Evolutionary conservation across 2,888 invertebrate species (phyloP), one percentile per base, ranked within the genome.

Genomic region (Drosophila fungiperda): DNA sequence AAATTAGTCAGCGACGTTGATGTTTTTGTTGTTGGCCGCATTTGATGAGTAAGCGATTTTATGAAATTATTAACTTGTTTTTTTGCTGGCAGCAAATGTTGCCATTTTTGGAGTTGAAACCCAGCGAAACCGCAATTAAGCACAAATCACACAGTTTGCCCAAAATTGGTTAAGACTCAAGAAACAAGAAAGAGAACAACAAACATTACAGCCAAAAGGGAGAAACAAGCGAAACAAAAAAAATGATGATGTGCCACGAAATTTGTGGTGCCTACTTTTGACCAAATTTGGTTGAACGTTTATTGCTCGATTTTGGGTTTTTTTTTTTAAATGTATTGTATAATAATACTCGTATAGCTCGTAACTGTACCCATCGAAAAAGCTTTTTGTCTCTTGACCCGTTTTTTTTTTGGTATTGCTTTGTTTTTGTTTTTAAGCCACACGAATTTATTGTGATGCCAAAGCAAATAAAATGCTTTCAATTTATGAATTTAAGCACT

Each of bases 201-300:
- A 52, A n/a, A n/a, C n/a, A n/a, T n/a, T n/a, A 66, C 53, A 69
- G 63, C 61, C 70, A 65, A 68, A 68, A 76, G 66, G 81, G 68
- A 76, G 55, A 77, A 61, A 63, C 53, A 62, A 73, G n/a, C 3
- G 49, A 60, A 66, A 61, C 67, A 67, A 63, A 58, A 65, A 71
- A 68, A 60, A 38, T 55, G 55, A 72, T 69, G 72, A 78, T 74
- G 82, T 63, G 67, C 66, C 68, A 52, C 73, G 48, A 89, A 90
- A 84, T 89, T 90, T 89, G 89, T 89, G 89, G 85, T 87, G 85
- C 87, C 89, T 90, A 84, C 89, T 87, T 87, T 90, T 90, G 75
- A 81, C 86, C 86, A 87, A 90, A 87, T 87, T 84, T 73, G 86
- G 86, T 4, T 55, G 52, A 48, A 67, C 68, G 45, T 80, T 88